A percentile compares a stretch with the other conserved stretches of the same genome.
Evolutionary conservation across 1,140 invertebrate genomes (phyloP).

Genomic region (Calephelis nemesis): DNA sequence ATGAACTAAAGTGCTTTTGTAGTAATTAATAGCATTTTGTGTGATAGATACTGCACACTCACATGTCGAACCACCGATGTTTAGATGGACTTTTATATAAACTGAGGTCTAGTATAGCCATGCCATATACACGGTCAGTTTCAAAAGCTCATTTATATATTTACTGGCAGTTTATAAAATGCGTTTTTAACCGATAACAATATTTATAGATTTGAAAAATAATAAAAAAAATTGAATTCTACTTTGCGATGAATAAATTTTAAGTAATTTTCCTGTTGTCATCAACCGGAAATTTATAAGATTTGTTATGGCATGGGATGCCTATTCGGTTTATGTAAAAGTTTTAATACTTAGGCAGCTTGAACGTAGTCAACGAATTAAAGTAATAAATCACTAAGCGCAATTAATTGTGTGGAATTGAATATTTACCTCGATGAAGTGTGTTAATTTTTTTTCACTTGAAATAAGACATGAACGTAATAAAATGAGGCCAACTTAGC

Average conservation of each 20-base stretch:
- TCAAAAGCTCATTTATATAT: no score
- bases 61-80: conserved; percentile 14
- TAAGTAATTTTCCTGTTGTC: no score
- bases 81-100: conserved; percentile 7
- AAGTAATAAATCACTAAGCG: conserved; percentile 11
- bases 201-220: no score
- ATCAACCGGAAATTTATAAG: no score
- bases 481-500: no score
- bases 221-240: no score
- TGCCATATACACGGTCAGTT: no score
- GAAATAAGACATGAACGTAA: background rate
- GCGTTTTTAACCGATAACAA: no score
- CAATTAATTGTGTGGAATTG: conserved; percentile 6
- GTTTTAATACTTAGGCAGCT: background rate
- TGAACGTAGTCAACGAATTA: conserved; percentile 3
- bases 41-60: conserved; percentile 24
- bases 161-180: no score
- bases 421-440: background rate
- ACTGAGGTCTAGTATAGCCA: background rate
- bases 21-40: conserved; percentile 11
- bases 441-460: background rate
- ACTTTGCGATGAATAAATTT: no score
- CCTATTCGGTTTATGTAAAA: background rate
- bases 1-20: conserved; percentile 29
- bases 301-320: background rate